These are phyloP conservation scores for Chrysina gloriosa DNA, from an alignment of 2,888 invertebrate genomes.

Conservation along the genomic window DNA sequence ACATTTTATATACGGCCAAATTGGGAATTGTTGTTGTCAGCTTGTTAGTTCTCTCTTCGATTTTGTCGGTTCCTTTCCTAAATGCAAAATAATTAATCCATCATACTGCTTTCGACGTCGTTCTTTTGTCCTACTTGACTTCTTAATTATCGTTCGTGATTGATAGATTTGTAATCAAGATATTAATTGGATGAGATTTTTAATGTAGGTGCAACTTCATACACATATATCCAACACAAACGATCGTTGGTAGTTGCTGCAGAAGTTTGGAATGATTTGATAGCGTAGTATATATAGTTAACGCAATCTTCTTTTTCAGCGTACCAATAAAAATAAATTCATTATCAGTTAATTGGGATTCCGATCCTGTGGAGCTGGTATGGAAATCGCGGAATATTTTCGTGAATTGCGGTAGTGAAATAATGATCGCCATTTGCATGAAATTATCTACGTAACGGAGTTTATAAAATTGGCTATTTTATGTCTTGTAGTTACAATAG, in stretches of 20 bases:
- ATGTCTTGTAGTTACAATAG: too few species aligned
- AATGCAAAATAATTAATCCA: constrained; percentile 36
- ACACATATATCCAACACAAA: constrained; percentile 5
- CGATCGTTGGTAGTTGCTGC: background rate
- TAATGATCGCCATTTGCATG: constrained; percentile 11
- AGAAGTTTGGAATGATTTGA: background rate
- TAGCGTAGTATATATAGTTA: constrained; percentile 1
- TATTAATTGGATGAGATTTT: constrained; percentile 42
- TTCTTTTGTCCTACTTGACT: constrained; percentile 37
- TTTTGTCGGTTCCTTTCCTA: constrained; percentile 8
- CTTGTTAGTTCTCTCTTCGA: background rate
- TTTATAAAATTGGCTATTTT: too few species aligned
- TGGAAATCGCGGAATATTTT: background rate
- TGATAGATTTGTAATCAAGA: constrained; percentile 48
- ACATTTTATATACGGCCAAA: background rate
- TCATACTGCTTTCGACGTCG: constrained; percentile 19
- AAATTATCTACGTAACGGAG: background rate
- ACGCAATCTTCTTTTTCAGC: background rate
- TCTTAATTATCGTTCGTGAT: constrained; percentile 47
- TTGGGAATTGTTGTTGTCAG: background rate
- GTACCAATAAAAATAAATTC: constrained; percentile 28
- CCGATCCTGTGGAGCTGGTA: constrained; percentile 1
- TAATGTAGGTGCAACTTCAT: constrained; percentile 4
- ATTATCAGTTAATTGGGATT: constrained; percentile 26
- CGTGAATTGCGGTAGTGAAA: background rate